Base-by-base conservation (phyloP, 2,113 vertebrate species). In the Anhinga rufa region DNA sequence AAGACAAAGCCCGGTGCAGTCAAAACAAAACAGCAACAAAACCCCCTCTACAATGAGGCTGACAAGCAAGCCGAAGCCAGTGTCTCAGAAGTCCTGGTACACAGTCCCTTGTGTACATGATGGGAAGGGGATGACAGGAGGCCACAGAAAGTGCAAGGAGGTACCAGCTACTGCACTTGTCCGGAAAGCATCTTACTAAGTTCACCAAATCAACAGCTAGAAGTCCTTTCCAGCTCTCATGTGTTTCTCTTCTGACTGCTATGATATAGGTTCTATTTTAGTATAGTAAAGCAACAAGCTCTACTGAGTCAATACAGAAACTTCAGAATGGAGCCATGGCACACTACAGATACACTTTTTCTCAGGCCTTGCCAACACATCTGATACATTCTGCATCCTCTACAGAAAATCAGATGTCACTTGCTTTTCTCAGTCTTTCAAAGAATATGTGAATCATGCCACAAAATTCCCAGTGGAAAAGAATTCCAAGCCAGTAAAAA, bases 81-180 rank as follows among this genome's bases (percentile, higher is more conserved):
- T 24, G 60, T 58, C 85, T 72, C 55, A 9, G 61, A 65, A 51
- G 64, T 65, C 55, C 40, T 1, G 0, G 29, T 11, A 22, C 66
- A 9, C 12, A 4, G 66, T 40, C 29, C n/a, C 52, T 16, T 0
- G 0, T 9, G 24, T 7, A 29, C 0, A 0, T 22, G 79, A 77
- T 0, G 12, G 68, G 57, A 58, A 48, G 55, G 51, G 88, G 34
- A 46, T 66, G 69, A 52, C 0, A 0, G 61, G 62, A 68, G 20
- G 60, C 17, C 81, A 52, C 52, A 22, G 62, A n/a, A 32, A 80
- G 65, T 34, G 16, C 61, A 60, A 38, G 87, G 51, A 78, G 28
- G 19, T 66, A 42, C 42, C 48, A 70, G 86, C 34, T 66, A 42
- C 72, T 64, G 36, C 28, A 19, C 14, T 76, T 74, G 17, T 69